phyloP scores from a whole-genome alignment of 2,797 vertebrate genomes.

The Tamandua tetradactyla region DNA sequence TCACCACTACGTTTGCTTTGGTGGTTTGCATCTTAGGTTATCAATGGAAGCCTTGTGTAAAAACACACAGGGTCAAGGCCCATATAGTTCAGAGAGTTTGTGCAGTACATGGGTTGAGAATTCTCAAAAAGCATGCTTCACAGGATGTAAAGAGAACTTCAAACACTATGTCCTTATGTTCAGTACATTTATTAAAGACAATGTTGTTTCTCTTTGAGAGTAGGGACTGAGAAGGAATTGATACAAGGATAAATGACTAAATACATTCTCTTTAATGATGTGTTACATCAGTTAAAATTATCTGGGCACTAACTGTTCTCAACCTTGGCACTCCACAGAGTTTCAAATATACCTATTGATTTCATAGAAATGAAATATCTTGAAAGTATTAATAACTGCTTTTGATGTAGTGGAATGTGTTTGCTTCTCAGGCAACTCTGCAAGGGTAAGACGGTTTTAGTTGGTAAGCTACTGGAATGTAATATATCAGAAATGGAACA shows the following conservation, averaged over 20 bases:
- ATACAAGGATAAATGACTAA: constrained; percentile 27
- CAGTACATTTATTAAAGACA: not conserved
- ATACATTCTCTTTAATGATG: constrained; percentile 47
- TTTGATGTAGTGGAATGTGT: not conserved
- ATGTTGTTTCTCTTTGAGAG: not conserved
- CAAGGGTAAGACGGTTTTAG: not conserved
- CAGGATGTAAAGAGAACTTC: not conserved
- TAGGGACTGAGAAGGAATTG: constrained; percentile 17
- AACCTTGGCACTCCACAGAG: constrained; percentile 13
- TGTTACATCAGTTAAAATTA: constrained; percentile 57
- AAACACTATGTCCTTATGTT: constrained; percentile 15
- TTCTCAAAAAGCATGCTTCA: constrained; percentile 47
- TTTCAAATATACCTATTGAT: constrained; percentile 9
- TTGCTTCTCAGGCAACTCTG: not conserved
- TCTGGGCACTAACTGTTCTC: constrained; percentile 66
- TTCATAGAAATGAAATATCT: not conserved
- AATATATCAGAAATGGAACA: no score
- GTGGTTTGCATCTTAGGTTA: constrained; percentile 39
- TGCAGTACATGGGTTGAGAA: not conserved
- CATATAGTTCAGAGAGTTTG: constrained; percentile 6
- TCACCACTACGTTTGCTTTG: constrained; percentile 21
- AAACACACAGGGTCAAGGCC: constrained; percentile 15
- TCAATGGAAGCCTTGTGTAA: constrained; percentile 57
- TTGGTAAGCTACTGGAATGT: no score
- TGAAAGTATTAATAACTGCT: not conserved